Conservation (phyloP, 2,888 invertebrate genomes). For the Agrotis ipsilon region DNA sequence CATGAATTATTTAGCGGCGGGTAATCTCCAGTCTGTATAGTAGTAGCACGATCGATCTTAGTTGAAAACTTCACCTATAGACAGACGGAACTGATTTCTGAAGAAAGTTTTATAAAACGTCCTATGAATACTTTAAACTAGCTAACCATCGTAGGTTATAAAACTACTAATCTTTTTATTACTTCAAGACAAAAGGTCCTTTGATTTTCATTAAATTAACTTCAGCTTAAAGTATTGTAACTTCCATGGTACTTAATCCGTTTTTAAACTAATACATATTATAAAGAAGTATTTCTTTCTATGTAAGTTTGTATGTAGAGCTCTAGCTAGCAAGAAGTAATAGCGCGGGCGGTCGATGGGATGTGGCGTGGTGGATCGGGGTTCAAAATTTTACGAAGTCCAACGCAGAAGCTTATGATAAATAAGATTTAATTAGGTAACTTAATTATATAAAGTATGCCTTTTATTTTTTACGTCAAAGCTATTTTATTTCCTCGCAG, state of each 20-base stretch:
- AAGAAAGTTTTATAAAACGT: neutral
- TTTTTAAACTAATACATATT: no score
- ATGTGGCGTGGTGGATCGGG: no score
- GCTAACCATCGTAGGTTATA: neutral
- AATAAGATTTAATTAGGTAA: slow-evolving; percentile 13
- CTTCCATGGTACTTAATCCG: neutral
- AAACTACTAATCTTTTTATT: neutral
- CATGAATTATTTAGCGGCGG: slow-evolving; percentile 52
- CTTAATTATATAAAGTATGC: neutral
- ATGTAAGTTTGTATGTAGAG: no score
- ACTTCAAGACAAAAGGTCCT: neutral
- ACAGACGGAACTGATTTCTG: slow-evolving; percentile 14
- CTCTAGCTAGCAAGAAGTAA: no score
- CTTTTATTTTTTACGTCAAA: slow-evolving; percentile 11
- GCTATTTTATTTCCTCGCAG: neutral
- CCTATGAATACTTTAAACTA: neutral
- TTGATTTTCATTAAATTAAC: no score
- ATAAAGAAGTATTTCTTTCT: no score
- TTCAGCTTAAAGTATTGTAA: no score
- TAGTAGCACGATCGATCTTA: slow-evolving; percentile 24
- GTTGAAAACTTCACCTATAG: slow-evolving; percentile 22
- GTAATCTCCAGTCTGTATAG: slow-evolving; percentile 36
- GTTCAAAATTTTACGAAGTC: no score
- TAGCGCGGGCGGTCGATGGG: no score
- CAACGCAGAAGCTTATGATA: no score